Evolutionary conservation across 1,140 invertebrate species (phyloP), one percentile per base, ranked within the genome.

Genomic region (Drosophila kanapiae): DNA sequence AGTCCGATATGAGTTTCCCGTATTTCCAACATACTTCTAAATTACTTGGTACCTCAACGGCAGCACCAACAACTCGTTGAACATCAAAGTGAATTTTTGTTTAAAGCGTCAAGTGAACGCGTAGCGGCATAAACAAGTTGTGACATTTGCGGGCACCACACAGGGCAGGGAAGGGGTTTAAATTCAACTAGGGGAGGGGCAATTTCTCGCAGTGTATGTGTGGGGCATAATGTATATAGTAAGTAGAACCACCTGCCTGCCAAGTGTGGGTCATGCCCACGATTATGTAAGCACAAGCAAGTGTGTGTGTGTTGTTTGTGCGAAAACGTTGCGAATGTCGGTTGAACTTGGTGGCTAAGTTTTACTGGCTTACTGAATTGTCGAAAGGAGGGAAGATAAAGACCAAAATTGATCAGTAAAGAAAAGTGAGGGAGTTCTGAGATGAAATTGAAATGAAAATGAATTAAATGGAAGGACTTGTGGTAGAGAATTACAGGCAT

Each of bases 41-140:
- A 23, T 1, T 56, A 56, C 53, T 35, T 4, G 6, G 33, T 37
- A 37, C 7, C 49, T 13, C 38, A 45, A 45, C 56, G 64, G 58
- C 29, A 61, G 27, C 67, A 68, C 23, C 77, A 23, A 38, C 84
- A 74, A 84, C 76, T 80, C 83, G 84, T 71, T 87, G 67, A 78
- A 84, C 85, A 84, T 87, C 84, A 87, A 87, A 87, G 84, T 54
- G 40, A 59, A 54, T 45, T 64, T 80, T 35, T 23, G 23, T 58
- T 65, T 77, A 60, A 72, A 45, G 80, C 72, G 65, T 51, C 65
- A 71, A 68, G 71, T 62, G 61, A 37, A 67, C 57, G 77, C 63
- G 40, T 75, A 75, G 80, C 56, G 64, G 56, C 60, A 67, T 80
- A 84, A 82, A 82, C 79, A 82, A 82, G 65, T 82, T 78, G 74